Evolutionary conservation across 2,888 invertebrate genomes (phyloP).

Genomic region (Mylabris sibirica): DNA sequence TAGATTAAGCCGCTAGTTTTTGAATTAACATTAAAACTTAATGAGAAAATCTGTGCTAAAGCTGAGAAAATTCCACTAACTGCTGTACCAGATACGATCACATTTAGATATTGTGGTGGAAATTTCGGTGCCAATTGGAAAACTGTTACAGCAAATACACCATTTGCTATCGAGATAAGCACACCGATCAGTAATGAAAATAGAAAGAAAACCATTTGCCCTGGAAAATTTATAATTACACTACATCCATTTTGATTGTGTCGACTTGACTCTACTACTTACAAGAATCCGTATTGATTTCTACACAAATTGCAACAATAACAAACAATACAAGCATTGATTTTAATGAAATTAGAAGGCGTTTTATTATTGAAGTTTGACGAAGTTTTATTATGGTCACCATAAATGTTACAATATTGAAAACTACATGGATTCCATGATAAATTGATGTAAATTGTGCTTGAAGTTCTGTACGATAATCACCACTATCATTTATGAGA

Average conservation of each 20-base stretch:
- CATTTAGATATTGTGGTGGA: conserved; percentile 42
- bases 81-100: conserved; percentile 43
- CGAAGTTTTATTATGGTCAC: neutral
- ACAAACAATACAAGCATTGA: conserved; percentile 39
- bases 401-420: conserved; percentile 10
- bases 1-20: conserved; percentile 33
- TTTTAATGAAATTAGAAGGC: neutral
- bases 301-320: conserved; percentile 38
- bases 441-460: conserved; percentile 16
- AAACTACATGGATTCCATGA: conserved; percentile 11
- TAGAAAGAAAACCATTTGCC: conserved; percentile 42
- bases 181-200: conserved; percentile 38
- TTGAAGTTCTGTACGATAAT: conserved; percentile 16
- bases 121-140: conserved; percentile 47
- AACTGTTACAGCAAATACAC: conserved; percentile 42
- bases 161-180: conserved; percentile 34
- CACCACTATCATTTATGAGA: neutral
- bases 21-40: conserved; percentile 30
- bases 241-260: neutral
- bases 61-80: conserved; percentile 46
- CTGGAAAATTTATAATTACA: conserved; percentile 35
- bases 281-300: conserved; percentile 45
- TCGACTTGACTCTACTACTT: conserved; percentile 30
- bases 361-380: neutral
- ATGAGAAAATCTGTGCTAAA: conserved; percentile 35